Evolutionary conservation across 2,113 vertebrate genomes (phyloP).

Genomic region (Prionailurus viverrinus): DNA sequence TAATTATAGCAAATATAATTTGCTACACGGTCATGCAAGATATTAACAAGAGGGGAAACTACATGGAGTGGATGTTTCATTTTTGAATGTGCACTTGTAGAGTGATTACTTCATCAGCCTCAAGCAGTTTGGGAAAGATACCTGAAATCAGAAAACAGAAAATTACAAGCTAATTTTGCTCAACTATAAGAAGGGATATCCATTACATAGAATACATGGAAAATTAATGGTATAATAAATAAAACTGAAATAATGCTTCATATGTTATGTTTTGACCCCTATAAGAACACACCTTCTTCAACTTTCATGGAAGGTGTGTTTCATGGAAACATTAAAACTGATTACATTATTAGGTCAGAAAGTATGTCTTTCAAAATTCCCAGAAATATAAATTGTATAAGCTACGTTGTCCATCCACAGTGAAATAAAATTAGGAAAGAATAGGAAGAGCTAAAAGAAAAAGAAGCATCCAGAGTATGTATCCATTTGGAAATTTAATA

Average conservation of each 20-base stretch:
- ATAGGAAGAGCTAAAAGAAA: not conserved
- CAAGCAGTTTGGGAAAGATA: not conserved
- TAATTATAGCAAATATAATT: not conserved
- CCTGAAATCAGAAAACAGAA: not conserved
- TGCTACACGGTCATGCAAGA: not conserved
- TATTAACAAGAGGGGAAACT: not conserved
- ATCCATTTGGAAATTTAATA: not conserved
- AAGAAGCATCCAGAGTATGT: not conserved
- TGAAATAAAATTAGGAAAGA: slow-evolving; percentile 34
- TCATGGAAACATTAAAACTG: not conserved
- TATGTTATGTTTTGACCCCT: not conserved
- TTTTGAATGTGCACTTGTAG: not conserved
- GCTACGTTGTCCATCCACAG: not conserved
- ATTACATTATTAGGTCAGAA: not conserved
- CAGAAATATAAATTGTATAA: slow-evolving; percentile 4
- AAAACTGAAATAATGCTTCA: not conserved
- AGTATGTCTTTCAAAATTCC: not conserved
- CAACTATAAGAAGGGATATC: not conserved
- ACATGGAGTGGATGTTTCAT: not conserved
- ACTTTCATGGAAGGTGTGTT: not conserved
- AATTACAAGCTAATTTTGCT: slow-evolving; percentile 4
- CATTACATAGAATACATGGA: not conserved
- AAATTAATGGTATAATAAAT: slow-evolving; percentile 28
- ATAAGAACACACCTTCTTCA: not conserved
- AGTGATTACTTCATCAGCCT: not conserved